Base-by-base conservation (phyloP, 2,888 invertebrate genomes). In the Drosophila anomelani region DNA sequence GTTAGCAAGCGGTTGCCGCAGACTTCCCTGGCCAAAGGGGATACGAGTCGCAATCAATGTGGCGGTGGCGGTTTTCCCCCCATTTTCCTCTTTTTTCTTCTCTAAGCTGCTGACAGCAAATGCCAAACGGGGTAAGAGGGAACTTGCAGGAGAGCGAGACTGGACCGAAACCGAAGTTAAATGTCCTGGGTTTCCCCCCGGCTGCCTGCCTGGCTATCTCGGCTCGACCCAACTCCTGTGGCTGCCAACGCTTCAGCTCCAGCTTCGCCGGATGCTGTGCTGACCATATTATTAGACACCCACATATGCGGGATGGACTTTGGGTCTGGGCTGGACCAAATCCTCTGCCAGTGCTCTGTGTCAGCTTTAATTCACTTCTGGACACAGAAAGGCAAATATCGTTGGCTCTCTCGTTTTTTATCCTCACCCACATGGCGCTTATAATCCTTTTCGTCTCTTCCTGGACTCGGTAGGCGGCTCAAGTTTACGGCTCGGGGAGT, bases 401-500 rank as follows among this genome's bases (percentile, higher is more conserved):
- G 51, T 71, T 62, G 59, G 67, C 62, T 51, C 20, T 47, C 49
- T 58, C 76, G 58, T 56, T 60, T 38, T 64, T 41, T 67, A 60
- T 74, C 68, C 59, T 44, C 51, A 47, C 58, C 58, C 76, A 70
- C 67, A 57, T 55, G 53, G 72, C 68, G 70, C 61, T 79, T 74
- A 79, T 81, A 81, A 87, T 85, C 79, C 73, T 75, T 78, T 81
- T 73, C 63, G 74, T 66, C 72, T 70, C 53, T n/a, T 54, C 44
- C 66, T 39, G 66, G 47, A 46, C 63, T 58, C 47, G 29, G 63
- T 55, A 57, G 64, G 54, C 58, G 67, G 74, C 77, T 84, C 63
- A 77, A 75, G 75, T 79, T 87, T 84, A 84, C 51, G 76, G 63
- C 77, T 67, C 53, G 64, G 34, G 57, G 43, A n/a, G 62, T 56